Evolutionary conservation across 2,888 invertebrate genomes (phyloP).

Genomic region (Caenorhabditis japonica): DNA sequence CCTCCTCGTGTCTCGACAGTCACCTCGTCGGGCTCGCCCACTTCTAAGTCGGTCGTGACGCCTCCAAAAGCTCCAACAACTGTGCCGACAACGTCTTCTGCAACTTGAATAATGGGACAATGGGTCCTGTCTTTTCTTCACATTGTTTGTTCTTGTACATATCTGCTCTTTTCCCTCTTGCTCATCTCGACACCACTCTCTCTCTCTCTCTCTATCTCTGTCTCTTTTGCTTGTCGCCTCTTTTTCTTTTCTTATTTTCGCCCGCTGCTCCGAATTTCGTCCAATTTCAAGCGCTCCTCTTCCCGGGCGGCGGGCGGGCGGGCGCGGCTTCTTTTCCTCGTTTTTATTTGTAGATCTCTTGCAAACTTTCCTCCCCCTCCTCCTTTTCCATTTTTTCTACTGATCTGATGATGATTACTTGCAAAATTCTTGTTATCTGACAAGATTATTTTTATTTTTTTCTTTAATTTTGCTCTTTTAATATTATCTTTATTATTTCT

Average conservation of each 20-base stretch:
- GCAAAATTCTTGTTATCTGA: slow-evolving; percentile 9
- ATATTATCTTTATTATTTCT: no score
- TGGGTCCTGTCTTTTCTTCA: slow-evolving; percentile 10
- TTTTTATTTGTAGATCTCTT: slow-evolving; percentile 51
- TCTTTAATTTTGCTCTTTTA: slow-evolving; percentile 1
- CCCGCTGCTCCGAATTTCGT: slow-evolving; percentile 29
- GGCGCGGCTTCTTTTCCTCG: slow-evolving; percentile 13
- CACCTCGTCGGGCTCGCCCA: slow-evolving; percentile 21
- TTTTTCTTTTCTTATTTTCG: slow-evolving; percentile 14
- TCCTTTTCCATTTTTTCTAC: not conserved
- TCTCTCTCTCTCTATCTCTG: slow-evolving; percentile 26
- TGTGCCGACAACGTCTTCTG: slow-evolving; percentile 6
- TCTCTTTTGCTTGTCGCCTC: slow-evolving; percentile 25
- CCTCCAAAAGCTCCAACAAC: not conserved
- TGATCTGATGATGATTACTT: slow-evolving; percentile 26
- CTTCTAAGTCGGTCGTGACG: not conserved
- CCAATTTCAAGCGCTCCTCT: slow-evolving; percentile 28
- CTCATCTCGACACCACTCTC: slow-evolving; percentile 19
- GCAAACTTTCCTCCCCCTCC: slow-evolving; percentile 16
- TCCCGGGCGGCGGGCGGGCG: slow-evolving; percentile 1
- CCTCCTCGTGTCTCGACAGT: slow-evolving; percentile 11
- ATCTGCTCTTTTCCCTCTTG: slow-evolving; percentile 20
- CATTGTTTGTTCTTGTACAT: slow-evolving; percentile 50
- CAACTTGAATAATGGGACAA: no score
- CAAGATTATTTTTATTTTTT: slow-evolving; percentile 26